These are phyloP conservation scores for Oreohelix idahoensis DNA, from an alignment of 1,140 invertebrate genomes.

Conservation along the genomic window DNA sequence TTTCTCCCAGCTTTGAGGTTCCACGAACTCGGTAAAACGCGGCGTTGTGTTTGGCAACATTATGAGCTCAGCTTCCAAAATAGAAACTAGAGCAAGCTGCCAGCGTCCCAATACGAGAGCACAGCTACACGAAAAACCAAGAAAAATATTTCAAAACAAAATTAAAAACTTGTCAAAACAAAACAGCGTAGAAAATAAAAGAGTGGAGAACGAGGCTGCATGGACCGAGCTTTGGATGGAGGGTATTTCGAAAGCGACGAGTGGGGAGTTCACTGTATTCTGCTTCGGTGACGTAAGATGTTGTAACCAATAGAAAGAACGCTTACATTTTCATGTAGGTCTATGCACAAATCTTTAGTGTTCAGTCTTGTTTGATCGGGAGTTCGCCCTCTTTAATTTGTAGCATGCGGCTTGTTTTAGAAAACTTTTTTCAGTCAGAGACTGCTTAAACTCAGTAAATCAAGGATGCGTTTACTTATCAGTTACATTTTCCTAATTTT, in stretches of 20 bases:
- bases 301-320: not conserved
- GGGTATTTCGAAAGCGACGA: not conserved
- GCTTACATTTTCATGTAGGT: not conserved
- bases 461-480: too few relatives aligned
- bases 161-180: not conserved
- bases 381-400: too few relatives aligned
- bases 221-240: too few relatives aligned
- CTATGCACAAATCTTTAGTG: too few relatives aligned
- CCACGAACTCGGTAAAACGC: not conserved
- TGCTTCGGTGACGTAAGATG: not conserved
- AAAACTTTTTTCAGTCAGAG: too few relatives aligned
- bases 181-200: not conserved
- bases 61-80: slow-evolving; percentile 26
- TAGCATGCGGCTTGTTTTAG: too few relatives aligned
- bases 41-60: slow-evolving; percentile 23
- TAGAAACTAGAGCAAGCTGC: not conserved
- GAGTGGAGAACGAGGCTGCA: not conserved
- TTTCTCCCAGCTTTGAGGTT: too few relatives aligned
- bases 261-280: not conserved
- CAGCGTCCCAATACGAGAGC: not conserved
- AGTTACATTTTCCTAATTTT: too few relatives aligned
- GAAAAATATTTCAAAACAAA: not conserved
- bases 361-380: too few relatives aligned
- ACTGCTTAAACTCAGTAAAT: too few relatives aligned
- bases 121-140: not conserved